Evolutionary conservation across 1,140 invertebrate species (phyloP), one percentile per base, ranked within the genome.

Genomic region (Danaus melanippus): DNA sequence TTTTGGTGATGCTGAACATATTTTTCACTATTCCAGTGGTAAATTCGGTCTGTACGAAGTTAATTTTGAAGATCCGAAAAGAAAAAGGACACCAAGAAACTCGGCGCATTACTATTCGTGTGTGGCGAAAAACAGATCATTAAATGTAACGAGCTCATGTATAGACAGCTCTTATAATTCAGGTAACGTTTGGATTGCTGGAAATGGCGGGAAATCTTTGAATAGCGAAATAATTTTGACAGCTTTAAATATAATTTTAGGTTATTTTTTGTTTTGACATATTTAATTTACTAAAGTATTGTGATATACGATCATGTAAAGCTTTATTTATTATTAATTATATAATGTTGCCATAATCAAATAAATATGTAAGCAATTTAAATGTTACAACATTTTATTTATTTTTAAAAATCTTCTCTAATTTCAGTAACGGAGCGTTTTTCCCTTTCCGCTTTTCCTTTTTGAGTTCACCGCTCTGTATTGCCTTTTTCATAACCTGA

Each of bases 1-100:
- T 15, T 15, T 15, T 15, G 3, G 3, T 15, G 15, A 15, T 3
- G 3, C 15, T 15, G 15, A 15, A 45, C 44, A 12, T 12, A 45
- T 12, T 45, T n/a, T 45, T 46, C 9, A 2, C 12, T 9, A 46
- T 56, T 66, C 17, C 60, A 70, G 64, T 9, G 42, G 50, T 0
- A 67, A 59, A 9, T 70, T 63, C 73, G 94, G 94, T 4, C 65
- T 95, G 0, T 90, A 92, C 61, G 87, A 90, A 39, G 92, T 95
- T 1, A 89, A 95, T 71, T 94, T 94, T 63, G 84, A 71, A 3
- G 84, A 91, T 58, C 89, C 90, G 0, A 69, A 89, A 1, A 84
- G 90, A 53, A 87, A 83, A 1, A 86, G 93, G 53, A 91, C 87
- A 1, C 89, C 89, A 1, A 93, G 93, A 67, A 82, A 88, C n/a